Evolutionary conservation across 2,888 invertebrate genomes (phyloP), one percentile per base, ranked within the genome.

Genomic region (Hyles lineata): DNA sequence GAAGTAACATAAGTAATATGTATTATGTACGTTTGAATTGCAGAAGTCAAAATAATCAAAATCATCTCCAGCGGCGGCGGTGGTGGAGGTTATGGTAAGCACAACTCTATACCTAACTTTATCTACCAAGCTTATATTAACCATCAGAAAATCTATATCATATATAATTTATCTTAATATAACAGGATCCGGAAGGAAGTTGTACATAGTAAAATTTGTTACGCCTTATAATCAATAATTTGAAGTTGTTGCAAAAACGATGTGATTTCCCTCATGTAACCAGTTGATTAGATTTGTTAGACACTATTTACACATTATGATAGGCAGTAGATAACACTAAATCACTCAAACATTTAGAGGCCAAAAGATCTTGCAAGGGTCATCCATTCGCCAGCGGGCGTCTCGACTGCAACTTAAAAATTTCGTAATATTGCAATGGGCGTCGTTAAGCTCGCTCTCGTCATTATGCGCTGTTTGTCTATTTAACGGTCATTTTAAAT

Each of bases 31-130:
- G 72, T 73, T 74, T 75, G 74, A 35, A 69, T 67, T 73, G 76
- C 88, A 91, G 91, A 89, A 78, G 87, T 91, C 76, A 91, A 91
- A 82, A 89, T 91, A 76, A 91, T 91, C 82, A 91, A 91, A 80
- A 88, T 91, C 82, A 90, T 91, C 70, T 78, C 84, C 74, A 89
- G 90, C 63, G 89, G 90, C 74, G 86, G 91, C 78, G 88, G 90
- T 73, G 86, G 88, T 74, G 82, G 82, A 50, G 78, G 80, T 71
- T 79, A 82, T 79, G 87, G 88, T 88, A 82, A 85, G 86, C 77
- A 35, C 67, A 63, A 25, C 17, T 21, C 52, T 25, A 17, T 61
- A 19, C 11, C 1, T 3, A 61, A 50, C n/a, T 9, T 17, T 21
- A 32, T 55, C 3, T 55, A 15, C 9, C 23, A 19, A 11, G 25